A percentile compares a stretch with the other conserved stretches of the same genome.
Evolutionary conservation across 2,888 invertebrate genomes (phyloP).

Genomic region (Rhaphigaster nebulosa): DNA sequence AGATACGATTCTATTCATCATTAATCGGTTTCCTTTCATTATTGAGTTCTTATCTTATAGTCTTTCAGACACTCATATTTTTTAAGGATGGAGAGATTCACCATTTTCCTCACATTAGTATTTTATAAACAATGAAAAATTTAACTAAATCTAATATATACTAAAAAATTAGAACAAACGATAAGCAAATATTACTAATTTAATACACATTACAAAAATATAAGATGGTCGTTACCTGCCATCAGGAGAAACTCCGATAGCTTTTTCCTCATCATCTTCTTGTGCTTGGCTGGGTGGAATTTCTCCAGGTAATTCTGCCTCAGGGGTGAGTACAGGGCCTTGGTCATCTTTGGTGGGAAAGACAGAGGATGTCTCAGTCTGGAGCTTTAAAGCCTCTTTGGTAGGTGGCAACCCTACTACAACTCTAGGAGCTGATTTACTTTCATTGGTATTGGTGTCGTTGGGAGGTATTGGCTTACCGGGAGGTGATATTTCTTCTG

Average conservation of each 20-base stretch:
- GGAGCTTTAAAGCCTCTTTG: slow-evolving; percentile 45
- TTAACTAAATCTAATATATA: no score
- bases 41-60: no score
- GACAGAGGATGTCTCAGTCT: slow-evolving; percentile 27
- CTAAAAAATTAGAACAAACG: neutral
- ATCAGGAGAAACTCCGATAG: slow-evolving; percentile 92
- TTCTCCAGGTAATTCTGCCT: slow-evolving; percentile 48
- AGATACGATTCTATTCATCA: no score
- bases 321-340: slow-evolving; percentile 48
- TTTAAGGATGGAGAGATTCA: no score
- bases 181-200: neutral
- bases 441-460: slow-evolving; percentile 47
- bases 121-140: no score
- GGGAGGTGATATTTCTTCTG: slow-evolving; percentile 58
- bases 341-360: slow-evolving; percentile 36
- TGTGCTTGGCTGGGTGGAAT: slow-evolving; percentile 68
- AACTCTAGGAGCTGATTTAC: slow-evolving; percentile 27
- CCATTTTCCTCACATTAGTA: no score
- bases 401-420: slow-evolving; percentile 46
- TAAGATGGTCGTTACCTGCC: slow-evolving; percentile 75
- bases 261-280: slow-evolving; percentile 89
- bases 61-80: no score
- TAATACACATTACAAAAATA: neutral
- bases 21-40: no score
- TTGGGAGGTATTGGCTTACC: slow-evolving; percentile 44